These are phyloP conservation scores for Ridgeia piscesae DNA, from an alignment of 1,140 invertebrate species.

Conservation along the genomic window DNA sequence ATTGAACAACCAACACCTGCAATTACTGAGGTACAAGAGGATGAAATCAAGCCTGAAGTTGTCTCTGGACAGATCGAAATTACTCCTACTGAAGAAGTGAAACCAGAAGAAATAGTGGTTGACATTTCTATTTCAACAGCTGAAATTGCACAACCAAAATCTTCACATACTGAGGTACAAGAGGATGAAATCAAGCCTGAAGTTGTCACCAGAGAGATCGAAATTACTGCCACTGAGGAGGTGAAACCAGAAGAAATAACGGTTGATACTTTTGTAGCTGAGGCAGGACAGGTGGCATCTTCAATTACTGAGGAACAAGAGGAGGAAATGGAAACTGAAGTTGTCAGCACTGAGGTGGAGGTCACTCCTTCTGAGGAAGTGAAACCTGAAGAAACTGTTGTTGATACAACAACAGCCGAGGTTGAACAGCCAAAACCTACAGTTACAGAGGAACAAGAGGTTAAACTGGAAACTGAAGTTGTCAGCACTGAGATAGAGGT, in stretches of 20 bases:
- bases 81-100: not conserved
- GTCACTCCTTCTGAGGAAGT: not conserved
- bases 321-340: not conserved
- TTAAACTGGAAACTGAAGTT: not conserved
- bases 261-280: not conserved
- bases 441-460: not conserved
- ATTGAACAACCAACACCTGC: not conserved
- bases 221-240: not conserved
- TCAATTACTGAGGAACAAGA: not conserved
- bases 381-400: not conserved
- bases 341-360: not conserved
- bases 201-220: not conserved
- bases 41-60: not conserved
- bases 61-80: not conserved
- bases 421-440: not conserved
- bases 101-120: not conserved
- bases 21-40: not conserved
- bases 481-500: not conserved
- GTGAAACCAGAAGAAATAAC: not conserved
- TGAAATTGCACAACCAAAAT: not conserved
- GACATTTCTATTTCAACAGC: not conserved
- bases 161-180: not conserved
- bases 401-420: not conserved
- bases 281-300: not conserved
- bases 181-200: not conserved